Conservation (phyloP, 2,888 invertebrate species). For the Gandaritis pyraliata region DNA sequence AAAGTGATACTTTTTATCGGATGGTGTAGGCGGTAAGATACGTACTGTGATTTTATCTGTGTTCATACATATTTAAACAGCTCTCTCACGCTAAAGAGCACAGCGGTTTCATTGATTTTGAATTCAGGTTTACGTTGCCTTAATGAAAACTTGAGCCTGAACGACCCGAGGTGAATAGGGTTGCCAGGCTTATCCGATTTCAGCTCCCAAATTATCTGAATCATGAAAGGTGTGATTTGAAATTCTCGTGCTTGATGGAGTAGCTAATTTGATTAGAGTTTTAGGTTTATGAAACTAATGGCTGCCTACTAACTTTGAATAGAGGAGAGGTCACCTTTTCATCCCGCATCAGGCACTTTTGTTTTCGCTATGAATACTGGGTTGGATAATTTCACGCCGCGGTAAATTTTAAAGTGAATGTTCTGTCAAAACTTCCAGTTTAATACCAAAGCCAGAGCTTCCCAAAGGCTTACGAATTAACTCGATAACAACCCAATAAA, state of each 20-base stretch:
- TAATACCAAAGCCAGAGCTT: slow-evolving; percentile 10
- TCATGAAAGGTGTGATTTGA: slow-evolving; percentile 13
- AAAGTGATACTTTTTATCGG: too few relatives aligned
- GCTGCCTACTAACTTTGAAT: not conserved
- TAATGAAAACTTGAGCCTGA: slow-evolving; percentile 23
- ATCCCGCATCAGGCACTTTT: not conserved
- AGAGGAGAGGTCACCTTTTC: not conserved
- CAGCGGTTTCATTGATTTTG: slow-evolving; percentile 40
- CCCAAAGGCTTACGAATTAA: slow-evolving; percentile 25
- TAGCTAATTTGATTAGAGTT: slow-evolving; percentile 18
- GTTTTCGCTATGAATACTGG: not conserved
- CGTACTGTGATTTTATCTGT: slow-evolving; percentile 9
- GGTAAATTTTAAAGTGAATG: not conserved
- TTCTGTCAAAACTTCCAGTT: not conserved
- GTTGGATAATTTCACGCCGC: not conserved
- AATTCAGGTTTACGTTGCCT: slow-evolving; percentile 33
- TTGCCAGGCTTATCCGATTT: slow-evolving; percentile 30
- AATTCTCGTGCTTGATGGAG: slow-evolving; percentile 10
- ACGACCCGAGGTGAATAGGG: slow-evolving; percentile 31
- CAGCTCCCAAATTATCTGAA: slow-evolving; percentile 6
- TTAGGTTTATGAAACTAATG: slow-evolving; percentile 1
- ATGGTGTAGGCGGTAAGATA: too few relatives aligned
- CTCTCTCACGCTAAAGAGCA: slow-evolving; percentile 37
- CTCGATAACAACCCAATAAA: slow-evolving; percentile 33
- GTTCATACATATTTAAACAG: slow-evolving; percentile 38